These are phyloP conservation scores for Neolamprologus fasciatus DNA, from an alignment of 2,113 vertebrate genomes.

Conservation along the genomic window DNA sequence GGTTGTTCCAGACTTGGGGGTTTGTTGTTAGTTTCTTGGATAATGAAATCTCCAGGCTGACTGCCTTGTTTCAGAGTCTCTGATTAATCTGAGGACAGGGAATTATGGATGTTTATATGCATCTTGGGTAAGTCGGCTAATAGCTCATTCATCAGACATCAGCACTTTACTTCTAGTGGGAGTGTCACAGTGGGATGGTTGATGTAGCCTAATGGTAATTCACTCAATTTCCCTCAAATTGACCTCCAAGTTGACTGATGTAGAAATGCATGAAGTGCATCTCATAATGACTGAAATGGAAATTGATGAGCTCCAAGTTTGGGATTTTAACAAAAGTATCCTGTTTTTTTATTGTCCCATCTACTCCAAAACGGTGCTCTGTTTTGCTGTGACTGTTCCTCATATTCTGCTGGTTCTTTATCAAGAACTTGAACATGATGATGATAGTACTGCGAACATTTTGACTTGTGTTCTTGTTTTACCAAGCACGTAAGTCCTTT, in stretches of 20 bases:
- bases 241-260: background rate
- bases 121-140: background rate
- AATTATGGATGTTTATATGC: background rate
- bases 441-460: background rate
- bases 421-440: background rate
- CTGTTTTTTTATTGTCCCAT: background rate
- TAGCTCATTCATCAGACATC: background rate
- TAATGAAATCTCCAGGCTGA: background rate
- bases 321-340: background rate
- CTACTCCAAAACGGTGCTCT: background rate
- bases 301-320: background rate
- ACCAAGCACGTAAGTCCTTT: background rate
- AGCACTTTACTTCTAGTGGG: background rate
- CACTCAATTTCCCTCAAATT: background rate
- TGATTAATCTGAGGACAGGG: background rate
- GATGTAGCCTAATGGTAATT: background rate
- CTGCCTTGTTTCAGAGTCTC: background rate
- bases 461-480: background rate
- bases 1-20: background rate
- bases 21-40: background rate
- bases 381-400: accelerated
- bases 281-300: background rate
- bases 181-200: background rate
- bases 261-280: background rate
- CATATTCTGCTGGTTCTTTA: background rate